A percentile compares a stretch with the other conserved stretches of the same genome.
These are phyloP conservation scores for Agriopis marginaria DNA, from an alignment of 2,888 invertebrate species.

Conservation along the genomic window DNA sequence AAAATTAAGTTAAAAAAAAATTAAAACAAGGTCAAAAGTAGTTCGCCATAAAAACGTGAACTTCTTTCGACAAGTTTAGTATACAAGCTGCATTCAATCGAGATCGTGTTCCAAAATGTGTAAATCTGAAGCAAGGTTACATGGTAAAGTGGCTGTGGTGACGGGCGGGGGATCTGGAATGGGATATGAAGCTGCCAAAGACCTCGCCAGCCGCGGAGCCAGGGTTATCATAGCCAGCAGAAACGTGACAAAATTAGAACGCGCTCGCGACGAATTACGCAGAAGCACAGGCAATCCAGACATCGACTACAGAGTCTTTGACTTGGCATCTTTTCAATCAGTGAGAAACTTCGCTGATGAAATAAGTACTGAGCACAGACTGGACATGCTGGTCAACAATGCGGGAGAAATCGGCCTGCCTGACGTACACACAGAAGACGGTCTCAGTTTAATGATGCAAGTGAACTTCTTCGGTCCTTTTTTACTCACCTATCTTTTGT, in stretches of 20 bases:
- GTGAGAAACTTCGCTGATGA: conserved; percentile 87
- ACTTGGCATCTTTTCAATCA: conserved; percentile 81
- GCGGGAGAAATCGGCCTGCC: conserved; percentile 81
- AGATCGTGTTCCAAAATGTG: conserved; percentile 37
- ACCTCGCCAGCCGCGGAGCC: conserved; percentile 90
- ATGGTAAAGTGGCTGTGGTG: conserved; percentile 88
- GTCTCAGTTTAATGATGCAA: conserved; percentile 88
- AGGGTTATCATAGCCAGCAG: conserved; percentile 90
- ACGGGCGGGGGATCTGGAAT: conserved; percentile 94
- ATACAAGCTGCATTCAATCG: neutral
- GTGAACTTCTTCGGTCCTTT: conserved; percentile 91
- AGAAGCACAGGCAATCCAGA: conserved; percentile 89
- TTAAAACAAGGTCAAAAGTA: neutral
- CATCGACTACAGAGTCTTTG: conserved; percentile 85
- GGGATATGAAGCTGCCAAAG: conserved; percentile 90
- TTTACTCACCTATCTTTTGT: conserved; percentile 89
- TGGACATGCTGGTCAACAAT: conserved; percentile 89
- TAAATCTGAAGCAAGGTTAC: conserved; percentile 47
- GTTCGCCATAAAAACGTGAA: neutral
- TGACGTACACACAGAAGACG: conserved; percentile 86
- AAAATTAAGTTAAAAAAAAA: neutral
- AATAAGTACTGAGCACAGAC: conserved; percentile 79
- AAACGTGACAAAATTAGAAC: conserved; percentile 86
- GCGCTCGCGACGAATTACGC: conserved; percentile 89
- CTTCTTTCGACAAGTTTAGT: neutral